phyloP scores from a whole-genome alignment of 2,797 vertebrate species.

The Discoglossus pictus region DNA sequence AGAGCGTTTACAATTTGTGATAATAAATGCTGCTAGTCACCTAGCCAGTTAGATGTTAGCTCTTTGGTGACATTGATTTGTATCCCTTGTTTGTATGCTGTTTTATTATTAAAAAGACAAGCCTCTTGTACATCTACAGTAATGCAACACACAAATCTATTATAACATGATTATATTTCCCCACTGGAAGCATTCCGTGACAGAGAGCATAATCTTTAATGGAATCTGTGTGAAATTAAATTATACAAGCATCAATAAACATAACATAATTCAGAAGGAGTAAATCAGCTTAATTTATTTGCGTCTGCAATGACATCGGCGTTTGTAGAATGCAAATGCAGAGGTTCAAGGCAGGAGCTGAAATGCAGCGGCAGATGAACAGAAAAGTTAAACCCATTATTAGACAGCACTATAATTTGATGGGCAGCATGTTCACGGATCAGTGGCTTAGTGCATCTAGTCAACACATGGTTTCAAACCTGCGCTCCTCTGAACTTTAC shows the following conservation, averaged over 20 bases:
- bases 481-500: constrained; percentile 61
- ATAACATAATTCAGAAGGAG: constrained; percentile 88
- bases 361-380: constrained; percentile 80
- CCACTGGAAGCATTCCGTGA: constrained; percentile 73
- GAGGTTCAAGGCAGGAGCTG: constrained; percentile 77
- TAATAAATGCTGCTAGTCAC: constrained; percentile 75
- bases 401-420: constrained; percentile 86
- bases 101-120: constrained; percentile 84
- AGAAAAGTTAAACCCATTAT: constrained; percentile 87
- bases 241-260: constrained; percentile 89
- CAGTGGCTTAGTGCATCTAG: constrained; percentile 56
- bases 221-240: constrained; percentile 93
- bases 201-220: constrained; percentile 82
- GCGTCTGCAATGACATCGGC: constrained; percentile 73
- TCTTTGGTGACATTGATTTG: constrained; percentile 74
- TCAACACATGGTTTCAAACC: constrained; percentile 54
- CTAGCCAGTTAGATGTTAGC: constrained; percentile 69
- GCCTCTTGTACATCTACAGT: constrained; percentile 75
- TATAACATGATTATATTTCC: constrained; percentile 86
- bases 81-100: constrained; percentile 68
- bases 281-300: constrained; percentile 88
- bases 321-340: constrained; percentile 76
- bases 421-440: constrained; percentile 75
- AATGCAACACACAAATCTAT: constrained; percentile 85
- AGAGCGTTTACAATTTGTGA: constrained; percentile 62